Conservation (phyloP, 2,797 vertebrate species). For the Paramormyrops hopkinsi region DNA sequence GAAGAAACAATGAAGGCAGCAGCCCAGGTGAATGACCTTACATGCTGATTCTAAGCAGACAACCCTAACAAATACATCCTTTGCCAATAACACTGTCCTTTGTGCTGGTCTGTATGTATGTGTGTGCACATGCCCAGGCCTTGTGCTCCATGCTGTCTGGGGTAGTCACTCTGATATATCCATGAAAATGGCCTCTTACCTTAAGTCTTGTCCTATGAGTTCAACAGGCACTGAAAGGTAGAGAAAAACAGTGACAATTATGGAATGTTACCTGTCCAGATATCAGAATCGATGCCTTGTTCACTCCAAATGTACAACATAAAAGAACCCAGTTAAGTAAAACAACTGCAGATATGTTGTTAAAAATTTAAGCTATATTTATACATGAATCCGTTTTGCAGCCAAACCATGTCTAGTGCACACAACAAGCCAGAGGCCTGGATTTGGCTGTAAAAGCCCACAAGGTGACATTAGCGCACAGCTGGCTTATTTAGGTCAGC, state of each 20-base stretch:
- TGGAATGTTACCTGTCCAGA: background rate
- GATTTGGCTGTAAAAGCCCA: background rate
- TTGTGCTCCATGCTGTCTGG: background rate
- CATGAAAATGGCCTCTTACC: slow-evolving; percentile 58
- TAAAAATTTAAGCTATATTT: background rate
- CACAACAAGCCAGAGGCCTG: background rate
- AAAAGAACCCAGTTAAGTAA: background rate
- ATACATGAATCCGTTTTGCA: background rate
- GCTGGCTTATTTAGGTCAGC: slow-evolving; percentile 1
- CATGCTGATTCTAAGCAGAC: background rate
- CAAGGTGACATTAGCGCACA: background rate
- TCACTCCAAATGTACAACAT: background rate
- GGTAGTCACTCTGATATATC: background rate
- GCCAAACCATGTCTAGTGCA: background rate
- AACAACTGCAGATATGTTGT: background rate
- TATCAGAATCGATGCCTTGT: background rate
- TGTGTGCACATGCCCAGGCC: background rate
- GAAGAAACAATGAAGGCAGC: background rate
- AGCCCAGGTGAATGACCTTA: background rate
- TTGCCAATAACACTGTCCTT: background rate
- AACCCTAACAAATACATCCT: background rate
- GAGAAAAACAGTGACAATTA: background rate
- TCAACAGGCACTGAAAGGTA: slow-evolving; percentile 66
- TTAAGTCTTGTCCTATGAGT: slow-evolving; percentile 76
- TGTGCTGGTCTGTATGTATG: background rate